A percentile compares a stretch with the other conserved stretches of the same genome.
Evolutionary conservation across 2,888 invertebrate genomes (phyloP).

Genomic region (Campopleginae sp.): DNA sequence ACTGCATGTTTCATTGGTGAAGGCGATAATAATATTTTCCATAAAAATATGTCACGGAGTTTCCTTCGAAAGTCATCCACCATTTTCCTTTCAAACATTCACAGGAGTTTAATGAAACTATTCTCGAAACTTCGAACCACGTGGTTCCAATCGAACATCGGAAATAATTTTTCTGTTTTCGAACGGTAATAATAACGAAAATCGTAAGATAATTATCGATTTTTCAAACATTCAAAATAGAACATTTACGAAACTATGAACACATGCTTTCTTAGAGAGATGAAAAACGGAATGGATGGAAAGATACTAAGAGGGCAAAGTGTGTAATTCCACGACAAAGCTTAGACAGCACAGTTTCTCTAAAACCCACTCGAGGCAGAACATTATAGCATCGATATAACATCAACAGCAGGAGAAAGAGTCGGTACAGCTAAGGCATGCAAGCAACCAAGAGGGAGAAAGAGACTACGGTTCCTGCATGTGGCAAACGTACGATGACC

Average conservation of each 20-base stretch:
- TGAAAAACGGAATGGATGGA: slow-evolving; percentile 16
- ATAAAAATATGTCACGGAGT: neutral
- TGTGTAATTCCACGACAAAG: slow-evolving; percentile 42
- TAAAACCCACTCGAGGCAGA: slow-evolving; percentile 50
- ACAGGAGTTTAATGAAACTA: neutral
- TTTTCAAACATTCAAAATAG: neutral
- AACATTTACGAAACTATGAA: neutral
- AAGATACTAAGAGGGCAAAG: slow-evolving; percentile 52
- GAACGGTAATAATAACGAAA: neutral
- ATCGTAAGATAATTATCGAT: neutral
- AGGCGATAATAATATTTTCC: slow-evolving; percentile 20
- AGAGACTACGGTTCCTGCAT: neutral
- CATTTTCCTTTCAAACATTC: neutral
- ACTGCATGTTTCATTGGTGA: neutral
- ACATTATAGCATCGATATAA: slow-evolving; percentile 58
- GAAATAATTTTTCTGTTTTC: neutral
- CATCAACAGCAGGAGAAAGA: slow-evolving; percentile 26
- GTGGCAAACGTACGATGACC: slow-evolving; percentile 32
- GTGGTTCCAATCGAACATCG: neutral
- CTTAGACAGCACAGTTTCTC: slow-evolving; percentile 49
- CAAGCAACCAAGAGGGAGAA: slow-evolving; percentile 18
- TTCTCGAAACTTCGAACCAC: neutral
- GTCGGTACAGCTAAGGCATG: slow-evolving; percentile 46
- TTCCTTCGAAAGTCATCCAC: neutral
- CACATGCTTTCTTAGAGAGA: neutral